Evolutionary conservation across 2,888 invertebrate genomes (phyloP), one percentile per base, ranked within the genome.

Genomic region (Cryptus viduatorius): DNA sequence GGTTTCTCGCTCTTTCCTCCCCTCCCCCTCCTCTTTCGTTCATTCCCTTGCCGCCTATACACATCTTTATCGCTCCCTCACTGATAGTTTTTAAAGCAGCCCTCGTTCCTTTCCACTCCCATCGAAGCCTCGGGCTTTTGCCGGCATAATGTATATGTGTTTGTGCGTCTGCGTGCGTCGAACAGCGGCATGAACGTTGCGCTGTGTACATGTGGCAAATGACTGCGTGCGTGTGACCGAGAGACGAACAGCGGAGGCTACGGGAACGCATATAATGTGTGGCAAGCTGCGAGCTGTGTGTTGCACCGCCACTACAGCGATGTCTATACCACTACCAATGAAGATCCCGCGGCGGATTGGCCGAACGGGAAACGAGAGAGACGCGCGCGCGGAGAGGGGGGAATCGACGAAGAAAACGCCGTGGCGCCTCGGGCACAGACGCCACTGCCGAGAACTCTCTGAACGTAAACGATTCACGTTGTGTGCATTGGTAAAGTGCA

Each of bases 21-120:
- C 19, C 46, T 68, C 61, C 42, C 31, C 24, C 71, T 67, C 71
- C 80, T 77, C 65, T 64, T 68, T 69, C 80, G 71, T 48, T 75
- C 82, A 79, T 81, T 83, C 82, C 80, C 86, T 81, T 84, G 12
- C 29, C 72, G 53, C 16, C 48, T 59, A 14, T 59, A 31, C 29
- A 37, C 48, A 59, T 72, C 77, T 84, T 80, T 84, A 80, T 84
- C 77, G 72, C 77, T 68, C 84, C 85, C 86, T 89, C 88, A 87
- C 87, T 84, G 87, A 90, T 89, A 89, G 80, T 90, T 90, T 90
- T 90, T 88, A 87, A 90, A 89, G 86, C 86, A 87, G 87, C 82
- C 86, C 78, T 77, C 65, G 65, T 69, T 78, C 68, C 81, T 50
- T 80, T 19, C 59, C 19, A n/a, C 59, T 61, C 31, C 61, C 31